Percentiles rank a stretch among this genome's conserved stretches.
These are phyloP conservation scores for Eledona agricola DNA, from an alignment of 2,888 invertebrate species.

Conservation along the genomic window DNA sequence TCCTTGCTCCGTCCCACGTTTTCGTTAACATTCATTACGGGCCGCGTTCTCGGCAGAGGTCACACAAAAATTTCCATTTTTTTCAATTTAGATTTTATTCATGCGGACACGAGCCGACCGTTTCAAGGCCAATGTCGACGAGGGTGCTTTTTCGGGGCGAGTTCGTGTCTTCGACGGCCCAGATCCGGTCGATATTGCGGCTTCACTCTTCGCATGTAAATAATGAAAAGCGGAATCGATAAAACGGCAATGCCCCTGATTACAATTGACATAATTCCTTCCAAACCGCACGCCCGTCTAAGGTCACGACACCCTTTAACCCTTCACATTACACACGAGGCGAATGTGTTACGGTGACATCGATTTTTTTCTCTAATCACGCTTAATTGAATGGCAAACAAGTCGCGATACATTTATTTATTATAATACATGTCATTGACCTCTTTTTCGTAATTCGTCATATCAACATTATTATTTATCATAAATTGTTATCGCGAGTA, in stretches of 20 bases:
- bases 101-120: constrained; percentile 1
- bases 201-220: constrained; percentile 31
- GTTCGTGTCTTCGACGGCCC: too few species aligned
- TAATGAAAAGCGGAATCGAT: constrained; percentile 33
- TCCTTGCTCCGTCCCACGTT: constrained; percentile 40
- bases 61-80: constrained; percentile 37
- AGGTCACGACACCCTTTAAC: constrained; percentile 31
- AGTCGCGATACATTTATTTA: too few species aligned
- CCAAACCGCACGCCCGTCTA: constrained; percentile 17
- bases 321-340: too few species aligned
- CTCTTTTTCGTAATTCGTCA: too few species aligned
- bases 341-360: too few species aligned
- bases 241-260: constrained; percentile 35
- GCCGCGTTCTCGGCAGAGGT: constrained; percentile 33
- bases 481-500: too few species aligned
- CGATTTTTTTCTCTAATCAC: too few species aligned
- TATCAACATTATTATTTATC: too few species aligned
- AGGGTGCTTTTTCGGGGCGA: constrained; percentile 13
- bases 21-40: constrained; percentile 39
- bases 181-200: constrained; percentile 26
- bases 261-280: constrained; percentile 35
- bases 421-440: too few species aligned
- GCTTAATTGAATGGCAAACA: neutral
- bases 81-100: constrained; percentile 35
- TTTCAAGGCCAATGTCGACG: constrained; percentile 26